A percentile compares a stretch with the other conserved stretches of the same genome.
These are phyloP conservation scores for Malurus alboscapulatus DNA, from an alignment of 2,113 vertebrate genomes.

Conservation along the genomic window DNA sequence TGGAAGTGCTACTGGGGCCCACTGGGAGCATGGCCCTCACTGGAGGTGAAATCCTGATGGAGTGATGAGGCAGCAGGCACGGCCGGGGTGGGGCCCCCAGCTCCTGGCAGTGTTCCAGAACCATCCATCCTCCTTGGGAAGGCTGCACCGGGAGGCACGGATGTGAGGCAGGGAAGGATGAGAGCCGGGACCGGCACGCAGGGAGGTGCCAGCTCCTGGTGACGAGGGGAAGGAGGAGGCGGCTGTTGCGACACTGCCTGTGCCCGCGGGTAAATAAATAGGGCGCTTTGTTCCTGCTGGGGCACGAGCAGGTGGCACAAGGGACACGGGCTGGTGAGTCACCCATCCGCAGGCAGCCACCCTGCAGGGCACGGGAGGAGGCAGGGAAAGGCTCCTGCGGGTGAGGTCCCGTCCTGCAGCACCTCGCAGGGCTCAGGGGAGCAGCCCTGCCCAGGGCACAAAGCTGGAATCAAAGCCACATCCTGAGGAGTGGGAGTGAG, in stretches of 20 bases:
- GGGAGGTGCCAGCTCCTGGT: background rate
- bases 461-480: background rate
- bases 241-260: background rate
- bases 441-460: background rate
- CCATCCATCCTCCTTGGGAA: background rate
- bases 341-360: fast-evolving
- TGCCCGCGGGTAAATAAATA: background rate
- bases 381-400: background rate
- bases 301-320: background rate
- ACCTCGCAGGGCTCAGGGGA: fast-evolving
- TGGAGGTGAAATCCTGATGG: background rate
- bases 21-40: no score
- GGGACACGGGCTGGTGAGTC: background rate
- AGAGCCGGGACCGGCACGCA: fast-evolving
- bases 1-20: no score
- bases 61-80: background rate
- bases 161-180: fast-evolving
- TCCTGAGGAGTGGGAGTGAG: fast-evolving
- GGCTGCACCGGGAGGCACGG: background rate
- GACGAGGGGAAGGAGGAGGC: background rate
- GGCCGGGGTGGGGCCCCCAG: fast-evolving
- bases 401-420: background rate
- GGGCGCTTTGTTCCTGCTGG: background rate
- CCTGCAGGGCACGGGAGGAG: background rate
- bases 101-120: background rate